Evolutionary conservation across 2,888 invertebrate genomes (phyloP), one percentile per base, ranked within the genome.

Genomic region (Minunthozetes semirufus): DNA sequence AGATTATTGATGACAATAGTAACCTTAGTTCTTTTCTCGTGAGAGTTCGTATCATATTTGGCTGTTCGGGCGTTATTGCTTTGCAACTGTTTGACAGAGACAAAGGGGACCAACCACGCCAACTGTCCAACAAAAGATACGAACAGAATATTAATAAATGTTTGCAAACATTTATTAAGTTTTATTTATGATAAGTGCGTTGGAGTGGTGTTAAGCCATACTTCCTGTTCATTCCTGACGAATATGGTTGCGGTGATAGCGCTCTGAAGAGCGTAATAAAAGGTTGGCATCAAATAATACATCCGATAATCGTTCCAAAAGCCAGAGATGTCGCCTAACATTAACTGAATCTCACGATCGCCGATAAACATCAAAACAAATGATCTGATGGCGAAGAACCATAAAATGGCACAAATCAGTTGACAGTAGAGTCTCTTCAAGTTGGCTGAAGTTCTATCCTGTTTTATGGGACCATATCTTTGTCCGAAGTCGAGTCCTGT

Each of bases 231-330:
- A 11, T 77, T 76, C 29, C 68, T 25, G 15, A 77, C 46, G 48
- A 77, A 77, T 13, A 73, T 76, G 13, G 76, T 72, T 15, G 76
- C 70, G 15, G 70, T 71, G 53, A 76, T 59, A 9, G 77, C 76
- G 15, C 59, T 72, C 29, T 75, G 75, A 22, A 77, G 53, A n/a
- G 76, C 46, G 48, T 72, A 76, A 59, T 74, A 76, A 22, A 77
- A 73, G 27, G 71, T 72, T 9, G 77, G 77, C 75, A 77, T 77
- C 46, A 77, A 63, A 29, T 76, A 77, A 48, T 77, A 76, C 75
- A 76, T 77, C 17, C 77, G 77, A 42, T 76, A 77, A 56, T 76
- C 76, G 50, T 76, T 75, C 76, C 76, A 76, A 53, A 70, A 76
- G 46, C 75, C 76, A 19, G 76, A 72, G 5, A 76, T 33, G 15